A percentile compares a stretch with the other conserved stretches of the same genome.
phyloP scores from a whole-genome alignment of 2,888 invertebrate species.

The Plagodis pulveraria region DNA sequence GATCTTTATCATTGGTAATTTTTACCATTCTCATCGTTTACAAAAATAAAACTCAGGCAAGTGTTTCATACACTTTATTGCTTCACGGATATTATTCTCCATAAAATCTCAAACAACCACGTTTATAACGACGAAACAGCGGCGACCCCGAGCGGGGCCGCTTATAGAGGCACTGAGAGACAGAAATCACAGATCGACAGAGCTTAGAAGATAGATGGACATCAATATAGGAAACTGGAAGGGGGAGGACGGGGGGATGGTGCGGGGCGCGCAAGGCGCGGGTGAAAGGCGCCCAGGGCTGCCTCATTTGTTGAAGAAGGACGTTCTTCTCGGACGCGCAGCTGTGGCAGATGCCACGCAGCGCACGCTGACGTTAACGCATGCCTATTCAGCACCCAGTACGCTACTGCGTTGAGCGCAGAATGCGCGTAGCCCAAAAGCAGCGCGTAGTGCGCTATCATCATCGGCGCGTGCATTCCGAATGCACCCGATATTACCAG shows the following conservation, averaged over 20 bases:
- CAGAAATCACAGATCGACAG: constrained; percentile 85
- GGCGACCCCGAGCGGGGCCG: constrained; percentile 62
- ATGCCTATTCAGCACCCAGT: constrained; percentile 91
- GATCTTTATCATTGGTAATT: no score
- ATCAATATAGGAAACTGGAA: constrained; percentile 89
- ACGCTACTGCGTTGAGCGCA: constrained; percentile 91
- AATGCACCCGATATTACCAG: constrained; percentile 87
- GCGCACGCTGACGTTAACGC: constrained; percentile 86
- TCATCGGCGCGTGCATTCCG: constrained; percentile 72
- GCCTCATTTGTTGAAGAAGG: constrained; percentile 93
- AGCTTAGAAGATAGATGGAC: constrained; percentile 76
- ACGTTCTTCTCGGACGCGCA: constrained; percentile 86
- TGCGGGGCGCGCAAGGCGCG: constrained; percentile 87
- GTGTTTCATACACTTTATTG: constrained; percentile 84
- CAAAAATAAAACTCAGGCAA: constrained; percentile 77
- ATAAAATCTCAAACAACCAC: constrained; percentile 84
- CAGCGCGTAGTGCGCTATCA: constrained; percentile 77
- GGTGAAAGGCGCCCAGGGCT: constrained; percentile 91
- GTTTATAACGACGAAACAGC: constrained; percentile 82
- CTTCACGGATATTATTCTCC: constrained; percentile 83
- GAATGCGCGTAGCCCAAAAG: constrained; percentile 91
- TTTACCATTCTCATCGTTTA: constrained; percentile 48
- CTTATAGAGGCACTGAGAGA: constrained; percentile 84
- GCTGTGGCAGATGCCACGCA: constrained; percentile 84
- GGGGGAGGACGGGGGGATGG: constrained; percentile 87